Conservation (phyloP, 2,888 invertebrate species). For the Clunio marinus region DNA sequence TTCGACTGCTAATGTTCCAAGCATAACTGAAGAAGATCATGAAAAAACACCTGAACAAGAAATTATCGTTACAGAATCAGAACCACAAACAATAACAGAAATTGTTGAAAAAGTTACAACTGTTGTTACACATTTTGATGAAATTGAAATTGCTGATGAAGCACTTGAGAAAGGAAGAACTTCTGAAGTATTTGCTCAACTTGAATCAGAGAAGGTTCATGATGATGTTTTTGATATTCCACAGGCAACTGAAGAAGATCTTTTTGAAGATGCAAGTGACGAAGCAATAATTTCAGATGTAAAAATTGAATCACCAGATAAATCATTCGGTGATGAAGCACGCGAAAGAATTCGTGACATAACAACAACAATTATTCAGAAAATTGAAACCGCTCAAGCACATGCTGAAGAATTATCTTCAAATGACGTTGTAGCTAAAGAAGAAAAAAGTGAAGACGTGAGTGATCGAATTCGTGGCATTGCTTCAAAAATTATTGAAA, state of each 20-base stretch:
- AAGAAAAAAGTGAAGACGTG: conserved; percentile 1
- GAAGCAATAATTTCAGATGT: conserved; percentile 25
- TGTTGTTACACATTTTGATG: not conserved
- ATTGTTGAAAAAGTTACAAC: not conserved
- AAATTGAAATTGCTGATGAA: not conserved
- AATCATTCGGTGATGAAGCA: conserved; percentile 1
- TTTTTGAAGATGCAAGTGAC: conserved; percentile 24
- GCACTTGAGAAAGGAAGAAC: not conserved
- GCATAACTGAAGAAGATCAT: not conserved
- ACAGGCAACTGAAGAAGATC: conserved; percentile 31
- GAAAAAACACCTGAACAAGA: conserved; percentile 10
- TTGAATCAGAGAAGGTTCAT: not conserved
- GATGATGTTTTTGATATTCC: conserved; percentile 19
- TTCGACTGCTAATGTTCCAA: not conserved
- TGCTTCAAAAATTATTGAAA: conserved; percentile 26
- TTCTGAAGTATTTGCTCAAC: too few species aligned
- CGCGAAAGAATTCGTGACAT: conserved; percentile 21
- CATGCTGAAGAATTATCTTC: conserved; percentile 16
- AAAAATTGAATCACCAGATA: conserved; percentile 19
- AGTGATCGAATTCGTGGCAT: conserved; percentile 22
- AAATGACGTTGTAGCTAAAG: not conserved
- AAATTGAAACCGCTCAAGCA: conserved; percentile 33
- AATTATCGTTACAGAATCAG: not conserved
- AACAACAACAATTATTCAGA: conserved; percentile 30
- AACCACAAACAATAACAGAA: not conserved